phyloP scores from a whole-genome alignment of 1,140 invertebrate species.

The Ruditapes philippinarum region DNA sequence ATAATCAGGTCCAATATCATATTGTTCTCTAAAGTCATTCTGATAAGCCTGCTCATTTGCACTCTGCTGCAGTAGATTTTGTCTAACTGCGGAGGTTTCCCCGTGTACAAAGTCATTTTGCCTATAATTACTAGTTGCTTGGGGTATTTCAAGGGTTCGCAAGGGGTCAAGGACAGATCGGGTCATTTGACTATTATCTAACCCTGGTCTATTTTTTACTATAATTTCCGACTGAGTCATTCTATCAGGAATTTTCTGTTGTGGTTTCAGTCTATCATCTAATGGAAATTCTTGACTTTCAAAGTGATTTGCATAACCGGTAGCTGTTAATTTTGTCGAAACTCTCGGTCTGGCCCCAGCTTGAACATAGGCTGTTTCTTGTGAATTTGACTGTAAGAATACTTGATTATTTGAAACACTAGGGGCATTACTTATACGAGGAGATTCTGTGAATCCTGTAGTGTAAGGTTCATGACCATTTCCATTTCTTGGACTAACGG shows the following conservation, averaged over 20 bases:
- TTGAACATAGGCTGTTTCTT: not conserved
- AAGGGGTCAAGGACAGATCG: not conserved
- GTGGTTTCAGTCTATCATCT: not conserved
- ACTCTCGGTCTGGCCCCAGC: conserved; percentile 5
- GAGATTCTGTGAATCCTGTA: not conserved
- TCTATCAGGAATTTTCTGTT: not conserved
- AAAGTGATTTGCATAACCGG: not conserved
- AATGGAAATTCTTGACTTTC: not conserved
- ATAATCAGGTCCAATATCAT: conserved; percentile 48
- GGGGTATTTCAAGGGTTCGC: not conserved
- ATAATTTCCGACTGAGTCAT: conserved; percentile 54
- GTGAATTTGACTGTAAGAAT: not conserved
- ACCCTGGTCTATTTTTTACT: not conserved
- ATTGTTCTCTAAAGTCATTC: conserved; percentile 20
- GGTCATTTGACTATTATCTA: conserved; percentile 1
- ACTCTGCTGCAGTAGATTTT: not conserved
- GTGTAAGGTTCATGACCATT: not conserved
- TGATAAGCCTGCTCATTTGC: not conserved
- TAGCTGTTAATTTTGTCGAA: not conserved
- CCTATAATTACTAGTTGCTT: not conserved
- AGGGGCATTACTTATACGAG: not conserved
- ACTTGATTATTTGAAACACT: not conserved
- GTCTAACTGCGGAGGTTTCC: not conserved
- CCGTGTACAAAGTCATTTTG: not conserved
- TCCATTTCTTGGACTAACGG: not conserved